Base-by-base conservation (phyloP, 1,140 invertebrate species). In the Drosophila yakuba region DNA sequence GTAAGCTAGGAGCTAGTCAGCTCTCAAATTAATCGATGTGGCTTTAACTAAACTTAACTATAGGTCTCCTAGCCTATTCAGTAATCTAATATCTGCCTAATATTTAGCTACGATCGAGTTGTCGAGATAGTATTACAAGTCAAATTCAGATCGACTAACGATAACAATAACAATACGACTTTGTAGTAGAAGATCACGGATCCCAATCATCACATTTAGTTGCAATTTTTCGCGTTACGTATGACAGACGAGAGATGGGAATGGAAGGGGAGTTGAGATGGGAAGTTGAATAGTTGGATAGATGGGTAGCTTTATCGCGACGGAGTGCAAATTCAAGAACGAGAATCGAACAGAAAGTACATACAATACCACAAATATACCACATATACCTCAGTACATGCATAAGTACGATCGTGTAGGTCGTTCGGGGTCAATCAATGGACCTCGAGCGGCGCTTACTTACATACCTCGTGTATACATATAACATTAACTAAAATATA, bases 351-450 rank as follows among this genome's bases (percentile, higher is more conserved):
- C 84, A 82, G 84, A 77, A 80, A 89, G 84, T 89, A 89, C 84
- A 89, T 89, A 88, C 83, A 88, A 83, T 62, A 73, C 75, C 85
- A 86, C 83, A 86, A 86, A 83, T 89, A 89, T 89, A 89, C 84
- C 84, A 89, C 84, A 89, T 89, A 89, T 89, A 89, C 84, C 84
- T 89, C 84, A 89, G 84, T 89, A 89, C 84, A 89, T 89, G 74
- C 68, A 89, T 89, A 89, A 89, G 84, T 89, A 89, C 80, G 68
- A 76, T 62, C 66, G 35, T 76, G 66, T 47, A 32, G 47, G 20
- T 10, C n/a, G 23, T n/a, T 35, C 45, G 67, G 57, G 66, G 63
- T 50, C 17, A 10, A 57, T 35, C 32, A 8, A 45, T 20, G 2
- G 47, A 11, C 63, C 20, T 11, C 17, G 20, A 35, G n/a, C 63